phyloP scores from a whole-genome alignment of 2,797 vertebrate species.

The Sylvilagus floridanus region DNA sequence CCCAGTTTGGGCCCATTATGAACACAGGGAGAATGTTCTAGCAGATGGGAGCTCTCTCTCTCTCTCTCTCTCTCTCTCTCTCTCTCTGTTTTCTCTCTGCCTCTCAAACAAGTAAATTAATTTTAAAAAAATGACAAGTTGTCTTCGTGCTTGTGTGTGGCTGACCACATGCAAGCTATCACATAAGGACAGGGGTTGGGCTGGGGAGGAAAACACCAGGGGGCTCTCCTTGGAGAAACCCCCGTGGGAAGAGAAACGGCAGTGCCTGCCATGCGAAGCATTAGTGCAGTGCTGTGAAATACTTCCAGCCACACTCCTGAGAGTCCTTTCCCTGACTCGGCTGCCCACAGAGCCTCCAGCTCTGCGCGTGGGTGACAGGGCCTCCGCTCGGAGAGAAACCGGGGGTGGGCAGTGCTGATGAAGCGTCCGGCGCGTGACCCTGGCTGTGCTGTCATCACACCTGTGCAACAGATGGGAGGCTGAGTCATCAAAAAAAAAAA shows the following conservation, averaged over 20 bases:
- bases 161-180: slow-evolving; percentile 1
- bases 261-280: neutral
- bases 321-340: neutral
- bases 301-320: slow-evolving; percentile 45
- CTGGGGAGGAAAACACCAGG: slow-evolving; percentile 10
- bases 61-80: too few relatives aligned
- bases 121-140: too few relatives aligned
- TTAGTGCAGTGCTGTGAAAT: neutral
- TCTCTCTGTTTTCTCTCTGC: too few relatives aligned
- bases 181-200: neutral
- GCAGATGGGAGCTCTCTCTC: too few relatives aligned
- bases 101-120: too few relatives aligned
- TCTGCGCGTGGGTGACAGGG: neutral
- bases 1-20: too few relatives aligned
- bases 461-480: neutral
- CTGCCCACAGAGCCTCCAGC: slow-evolving; percentile 68
- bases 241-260: slow-evolving; percentile 72
- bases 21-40: too few relatives aligned
- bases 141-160: neutral
- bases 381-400: neutral
- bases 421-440: neutral
- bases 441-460: slow-evolving; percentile 45
- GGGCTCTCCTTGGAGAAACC: slow-evolving; percentile 67
- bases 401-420: neutral
- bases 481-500: slow-evolving; percentile 25